Percentiles rank a stretch among this genome's conserved stretches.
Evolutionary conservation across 2,888 invertebrate genomes (phyloP).

Genomic region (Chaetoderma sp.): DNA sequence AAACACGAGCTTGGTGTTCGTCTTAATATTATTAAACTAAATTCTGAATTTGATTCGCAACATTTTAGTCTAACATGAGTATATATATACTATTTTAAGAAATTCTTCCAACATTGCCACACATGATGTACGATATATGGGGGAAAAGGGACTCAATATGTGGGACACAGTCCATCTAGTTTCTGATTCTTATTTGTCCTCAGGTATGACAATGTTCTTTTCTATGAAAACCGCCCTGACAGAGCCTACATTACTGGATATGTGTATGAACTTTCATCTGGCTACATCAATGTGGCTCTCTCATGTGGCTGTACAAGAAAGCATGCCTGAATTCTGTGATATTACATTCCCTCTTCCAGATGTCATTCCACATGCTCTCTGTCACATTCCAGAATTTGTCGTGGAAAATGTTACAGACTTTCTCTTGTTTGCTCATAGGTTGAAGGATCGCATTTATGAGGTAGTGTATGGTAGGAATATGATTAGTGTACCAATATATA

Average conservation of each 20-base stretch:
- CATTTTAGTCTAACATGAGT: too few relatives aligned
- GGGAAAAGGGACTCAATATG: too few relatives aligned
- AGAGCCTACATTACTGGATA: conserved; percentile 80
- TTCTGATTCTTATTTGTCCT: conserved; percentile 21
- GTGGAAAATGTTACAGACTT: conserved; percentile 88
- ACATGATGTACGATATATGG: too few relatives aligned
- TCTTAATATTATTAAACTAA: too few relatives aligned
- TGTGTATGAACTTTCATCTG: conserved; percentile 82
- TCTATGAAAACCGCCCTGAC: conserved; percentile 76
- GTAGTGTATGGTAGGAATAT: too few relatives aligned
- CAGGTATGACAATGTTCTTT: conserved; percentile 64
- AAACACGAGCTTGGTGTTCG: too few relatives aligned
- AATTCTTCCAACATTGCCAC: too few relatives aligned
- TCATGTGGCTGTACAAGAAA: conserved; percentile 77
- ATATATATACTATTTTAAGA: too few relatives aligned
- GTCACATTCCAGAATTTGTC: conserved; percentile 88
- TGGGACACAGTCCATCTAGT: too few relatives aligned
- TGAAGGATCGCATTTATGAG: conserved; percentile 64
- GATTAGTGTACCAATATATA: too few relatives aligned
- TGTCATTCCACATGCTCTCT: conserved; percentile 53
- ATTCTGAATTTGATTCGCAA: too few relatives aligned
- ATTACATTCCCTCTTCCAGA: conserved; percentile 63
- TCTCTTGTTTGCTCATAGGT: conserved; percentile 76
- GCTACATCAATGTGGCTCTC: conserved; percentile 87
- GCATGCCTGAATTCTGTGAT: conserved; percentile 46